These are phyloP conservation scores for Drosophila pachea DNA, from an alignment of 1,140 invertebrate genomes.

Conservation along the genomic window DNA sequence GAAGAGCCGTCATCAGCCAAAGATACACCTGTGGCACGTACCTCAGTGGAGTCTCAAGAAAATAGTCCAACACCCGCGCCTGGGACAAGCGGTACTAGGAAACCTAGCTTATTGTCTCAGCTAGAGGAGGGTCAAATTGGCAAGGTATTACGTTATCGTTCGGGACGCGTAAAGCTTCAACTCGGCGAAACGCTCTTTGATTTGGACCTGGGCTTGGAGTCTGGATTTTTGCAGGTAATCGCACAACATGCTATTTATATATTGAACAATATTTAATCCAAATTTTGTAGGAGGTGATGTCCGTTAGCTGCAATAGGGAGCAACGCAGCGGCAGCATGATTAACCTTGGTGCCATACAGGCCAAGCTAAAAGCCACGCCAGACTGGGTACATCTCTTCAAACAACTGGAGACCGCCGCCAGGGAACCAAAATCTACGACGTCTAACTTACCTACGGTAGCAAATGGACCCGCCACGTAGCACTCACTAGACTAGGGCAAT, in stretches of 20 bases:
- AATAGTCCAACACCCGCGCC: constrained; percentile 26
- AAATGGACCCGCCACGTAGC: constrained; percentile 40
- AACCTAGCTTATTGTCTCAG: constrained; percentile 54
- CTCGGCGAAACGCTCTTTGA: constrained; percentile 81
- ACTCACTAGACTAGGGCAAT: constrained; percentile 1
- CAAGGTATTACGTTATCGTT: constrained; percentile 80
- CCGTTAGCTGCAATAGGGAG: constrained; percentile 69
- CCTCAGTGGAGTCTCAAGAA: constrained; percentile 20
- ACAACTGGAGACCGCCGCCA: constrained; percentile 49
- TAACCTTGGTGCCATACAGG: constrained; percentile 75
- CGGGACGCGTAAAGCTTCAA: constrained; percentile 80
- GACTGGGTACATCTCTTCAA: constrained; percentile 78
- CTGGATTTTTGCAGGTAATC: constrained; percentile 75
- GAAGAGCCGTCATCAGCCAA: constrained; percentile 37
- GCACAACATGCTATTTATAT: neutral
- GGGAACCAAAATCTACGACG: neutral
- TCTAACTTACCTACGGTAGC: constrained; percentile 10
- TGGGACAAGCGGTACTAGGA: neutral
- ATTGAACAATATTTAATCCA: neutral
- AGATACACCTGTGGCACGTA: constrained; percentile 5
- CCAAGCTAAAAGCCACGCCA: constrained; percentile 76
- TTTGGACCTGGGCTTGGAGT: constrained; percentile 78
- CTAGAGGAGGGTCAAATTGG: constrained; percentile 82
- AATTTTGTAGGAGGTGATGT: constrained; percentile 70
- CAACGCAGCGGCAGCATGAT: constrained; percentile 78